phyloP scores from a whole-genome alignment of 2,113 vertebrate species.

The Jaculus jaculus region DNA sequence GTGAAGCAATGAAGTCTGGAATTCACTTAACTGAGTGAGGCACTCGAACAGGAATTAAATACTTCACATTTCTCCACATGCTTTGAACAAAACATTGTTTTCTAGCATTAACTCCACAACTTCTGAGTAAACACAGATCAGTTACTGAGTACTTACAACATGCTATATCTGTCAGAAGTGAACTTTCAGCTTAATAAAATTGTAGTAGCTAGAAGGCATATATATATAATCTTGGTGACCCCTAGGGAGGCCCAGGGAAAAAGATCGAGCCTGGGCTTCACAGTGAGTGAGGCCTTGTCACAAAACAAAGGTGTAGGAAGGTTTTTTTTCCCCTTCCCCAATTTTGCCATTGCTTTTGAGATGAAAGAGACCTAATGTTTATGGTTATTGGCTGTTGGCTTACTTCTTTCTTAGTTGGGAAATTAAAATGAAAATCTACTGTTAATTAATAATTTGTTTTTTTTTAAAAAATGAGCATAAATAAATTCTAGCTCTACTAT shows the following conservation, averaged over 20 bases:
- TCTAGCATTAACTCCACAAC: too few species aligned
- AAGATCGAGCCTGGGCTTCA: not conserved
- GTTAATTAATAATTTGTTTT: slow-evolving; percentile 9
- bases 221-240: not conserved
- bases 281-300: too few species aligned
- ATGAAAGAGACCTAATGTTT: not conserved
- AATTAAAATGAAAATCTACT: not conserved
- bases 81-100: too few species aligned
- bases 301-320: not conserved
- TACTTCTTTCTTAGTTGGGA: slow-evolving; percentile 3
- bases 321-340: slow-evolving; percentile 6
- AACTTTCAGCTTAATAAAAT: slow-evolving; percentile 8
- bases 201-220: too few species aligned
- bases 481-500: not conserved
- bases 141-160: not conserved
- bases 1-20: not conserved
- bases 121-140: not conserved
- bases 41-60: too few species aligned
- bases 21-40: too few species aligned
- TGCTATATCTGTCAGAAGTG: not conserved
- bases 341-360: not conserved
- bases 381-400: slow-evolving; percentile 20
- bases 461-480: not conserved
- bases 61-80: too few species aligned
- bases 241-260: not conserved